These are phyloP conservation scores for Siniperca knerii DNA, from an alignment of 2,113 vertebrate genomes.

Conservation along the genomic window DNA sequence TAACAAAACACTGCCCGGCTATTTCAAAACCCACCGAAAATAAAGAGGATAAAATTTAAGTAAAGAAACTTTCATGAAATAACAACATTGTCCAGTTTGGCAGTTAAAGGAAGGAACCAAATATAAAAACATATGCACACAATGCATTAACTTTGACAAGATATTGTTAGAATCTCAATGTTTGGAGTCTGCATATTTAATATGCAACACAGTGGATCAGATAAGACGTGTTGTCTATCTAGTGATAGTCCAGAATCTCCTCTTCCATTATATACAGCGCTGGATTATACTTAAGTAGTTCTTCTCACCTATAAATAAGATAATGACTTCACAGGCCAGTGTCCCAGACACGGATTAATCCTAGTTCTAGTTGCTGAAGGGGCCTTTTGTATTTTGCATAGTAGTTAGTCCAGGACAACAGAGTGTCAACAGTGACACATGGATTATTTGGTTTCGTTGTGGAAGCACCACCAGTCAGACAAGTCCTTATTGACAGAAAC, in stretches of 20 bases:
- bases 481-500: neutral
- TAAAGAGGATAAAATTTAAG: no score
- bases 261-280: neutral
- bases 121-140: neutral
- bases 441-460: neutral
- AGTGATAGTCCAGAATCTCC: neutral
- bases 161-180: no score
- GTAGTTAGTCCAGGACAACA: neutral
- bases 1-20: no score
- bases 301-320: conserved; percentile 26
- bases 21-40: no score
- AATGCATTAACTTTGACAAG: neutral
- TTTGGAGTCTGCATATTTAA: neutral
- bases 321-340: neutral
- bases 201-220: neutral
- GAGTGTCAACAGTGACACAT: neutral
- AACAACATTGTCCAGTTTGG: neutral
- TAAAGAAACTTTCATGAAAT: neutral
- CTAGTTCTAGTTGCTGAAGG: neutral
- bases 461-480: neutral
- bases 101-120: neutral
- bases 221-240: neutral
- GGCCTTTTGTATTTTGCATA: conserved; percentile 1
- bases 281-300: conserved; percentile 31
- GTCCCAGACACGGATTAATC: conserved; percentile 18